Conservation (phyloP, 2,797 vertebrate genomes). For the Lemur catta region DNA sequence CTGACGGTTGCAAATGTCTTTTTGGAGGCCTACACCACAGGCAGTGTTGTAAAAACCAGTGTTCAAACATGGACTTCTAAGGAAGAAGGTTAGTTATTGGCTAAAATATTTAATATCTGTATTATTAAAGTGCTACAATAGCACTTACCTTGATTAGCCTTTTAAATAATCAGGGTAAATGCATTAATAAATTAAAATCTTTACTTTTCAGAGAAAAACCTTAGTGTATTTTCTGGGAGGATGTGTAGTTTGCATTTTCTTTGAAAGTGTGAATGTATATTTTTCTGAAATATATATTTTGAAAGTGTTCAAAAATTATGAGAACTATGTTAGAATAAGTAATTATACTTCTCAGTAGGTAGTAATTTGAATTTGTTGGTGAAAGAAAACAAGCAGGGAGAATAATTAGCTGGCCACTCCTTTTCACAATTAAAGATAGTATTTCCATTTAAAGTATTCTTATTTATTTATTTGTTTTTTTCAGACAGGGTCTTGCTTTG, state of each 20-base stretch:
- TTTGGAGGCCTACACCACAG: constrained; percentile 90
- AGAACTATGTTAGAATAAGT: background rate
- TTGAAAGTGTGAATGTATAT: background rate
- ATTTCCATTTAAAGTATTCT: constrained; percentile 1
- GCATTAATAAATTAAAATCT: constrained; percentile 15
- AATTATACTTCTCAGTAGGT: background rate
- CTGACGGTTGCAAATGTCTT: constrained; percentile 95
- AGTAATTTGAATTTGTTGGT: background rate
- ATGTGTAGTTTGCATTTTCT: background rate
- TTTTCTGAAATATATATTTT: background rate
- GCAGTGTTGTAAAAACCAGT: constrained; percentile 83
- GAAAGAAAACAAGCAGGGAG: background rate
- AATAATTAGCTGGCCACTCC: background rate
- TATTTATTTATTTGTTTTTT: background rate
- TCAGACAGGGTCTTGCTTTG: background rate
- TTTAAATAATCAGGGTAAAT: constrained; percentile 13
- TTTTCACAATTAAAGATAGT: background rate
- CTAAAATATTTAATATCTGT: background rate
- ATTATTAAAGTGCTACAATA: background rate
- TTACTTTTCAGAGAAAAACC: constrained; percentile 40
- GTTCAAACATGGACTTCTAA: constrained; percentile 85
- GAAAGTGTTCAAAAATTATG: background rate
- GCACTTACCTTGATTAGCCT: background rate
- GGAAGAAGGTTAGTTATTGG: constrained; percentile 86
- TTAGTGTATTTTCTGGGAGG: background rate